These are phyloP conservation scores for Drosophila oshimai DNA, from an alignment of 1,140 invertebrate species.

Conservation along the genomic window DNA sequence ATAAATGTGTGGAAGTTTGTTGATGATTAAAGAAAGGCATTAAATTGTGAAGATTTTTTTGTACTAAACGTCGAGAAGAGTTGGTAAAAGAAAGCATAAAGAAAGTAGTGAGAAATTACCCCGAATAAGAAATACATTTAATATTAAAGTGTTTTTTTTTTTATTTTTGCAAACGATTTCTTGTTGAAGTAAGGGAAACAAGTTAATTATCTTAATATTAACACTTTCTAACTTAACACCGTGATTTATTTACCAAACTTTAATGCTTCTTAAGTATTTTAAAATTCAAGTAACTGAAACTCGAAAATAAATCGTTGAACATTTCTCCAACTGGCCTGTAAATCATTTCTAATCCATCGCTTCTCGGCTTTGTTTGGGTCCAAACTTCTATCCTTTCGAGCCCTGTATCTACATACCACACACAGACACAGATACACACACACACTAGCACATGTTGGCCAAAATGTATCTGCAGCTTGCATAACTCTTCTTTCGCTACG, in stretches of 20 bases:
- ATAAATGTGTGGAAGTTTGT: slow-evolving; percentile 14
- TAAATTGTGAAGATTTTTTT: slow-evolving; percentile 5
- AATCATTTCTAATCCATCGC: slow-evolving; percentile 74
- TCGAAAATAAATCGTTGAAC: background rate
- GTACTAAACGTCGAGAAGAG: background rate
- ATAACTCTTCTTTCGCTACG: slow-evolving; percentile 65
- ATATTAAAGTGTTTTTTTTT: background rate
- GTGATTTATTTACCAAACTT: background rate
- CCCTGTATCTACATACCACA: slow-evolving; percentile 29
- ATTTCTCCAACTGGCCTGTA: slow-evolving; percentile 31
- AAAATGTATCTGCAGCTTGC: slow-evolving; percentile 57
- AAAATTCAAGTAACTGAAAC: background rate
- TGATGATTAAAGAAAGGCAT: slow-evolving; percentile 2
- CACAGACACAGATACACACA: slow-evolving; percentile 3
- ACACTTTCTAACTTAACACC: background rate
- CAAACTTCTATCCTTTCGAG: slow-evolving; percentile 16
- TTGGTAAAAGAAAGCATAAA: background rate
- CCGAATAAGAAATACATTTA: background rate
- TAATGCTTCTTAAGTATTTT: background rate
- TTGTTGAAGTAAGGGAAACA: background rate
- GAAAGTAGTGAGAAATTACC: background rate
- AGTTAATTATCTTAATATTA: background rate
- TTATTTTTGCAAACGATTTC: background rate
- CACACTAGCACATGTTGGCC: slow-evolving; percentile 7
- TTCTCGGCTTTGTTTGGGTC: slow-evolving; percentile 39